A percentile compares a stretch with the other conserved stretches of the same genome.
These are phyloP conservation scores for Tetrao urogallus DNA, from an alignment of 2,113 vertebrate genomes.

Conservation along the genomic window DNA sequence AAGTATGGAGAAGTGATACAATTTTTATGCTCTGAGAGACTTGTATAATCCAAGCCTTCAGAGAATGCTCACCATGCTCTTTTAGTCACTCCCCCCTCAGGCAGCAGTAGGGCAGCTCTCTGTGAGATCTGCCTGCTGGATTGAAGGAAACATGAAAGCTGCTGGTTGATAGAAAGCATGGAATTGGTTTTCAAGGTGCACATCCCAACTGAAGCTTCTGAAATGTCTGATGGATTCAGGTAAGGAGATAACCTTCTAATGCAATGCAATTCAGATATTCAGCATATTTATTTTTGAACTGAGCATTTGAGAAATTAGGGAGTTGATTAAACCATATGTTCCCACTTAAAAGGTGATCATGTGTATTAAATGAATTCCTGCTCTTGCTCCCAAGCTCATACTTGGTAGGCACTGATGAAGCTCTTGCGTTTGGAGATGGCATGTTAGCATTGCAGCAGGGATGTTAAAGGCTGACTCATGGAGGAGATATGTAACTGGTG, in stretches of 20 bases:
- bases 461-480: too few relatives aligned
- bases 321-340: neutral
- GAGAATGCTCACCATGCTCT: accelerated
- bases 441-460: neutral
- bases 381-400: neutral
- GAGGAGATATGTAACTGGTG: neutral
- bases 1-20: accelerated
- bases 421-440: accelerated
- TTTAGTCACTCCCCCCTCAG: too few relatives aligned
- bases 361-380: neutral
- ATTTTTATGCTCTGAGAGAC: neutral
- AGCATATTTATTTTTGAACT: neutral
- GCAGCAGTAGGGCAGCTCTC: neutral
- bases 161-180: accelerated
- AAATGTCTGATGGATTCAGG: accelerated
- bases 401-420: accelerated
- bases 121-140: accelerated
- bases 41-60: too few relatives aligned
- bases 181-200: accelerated
- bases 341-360: neutral
- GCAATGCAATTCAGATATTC: too few relatives aligned
- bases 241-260: neutral
- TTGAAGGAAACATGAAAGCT: neutral
- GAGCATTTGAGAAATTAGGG: accelerated
- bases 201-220: neutral